Base-by-base conservation (phyloP, 2,113 vertebrate species). In the Chloebia gouldiae region DNA sequence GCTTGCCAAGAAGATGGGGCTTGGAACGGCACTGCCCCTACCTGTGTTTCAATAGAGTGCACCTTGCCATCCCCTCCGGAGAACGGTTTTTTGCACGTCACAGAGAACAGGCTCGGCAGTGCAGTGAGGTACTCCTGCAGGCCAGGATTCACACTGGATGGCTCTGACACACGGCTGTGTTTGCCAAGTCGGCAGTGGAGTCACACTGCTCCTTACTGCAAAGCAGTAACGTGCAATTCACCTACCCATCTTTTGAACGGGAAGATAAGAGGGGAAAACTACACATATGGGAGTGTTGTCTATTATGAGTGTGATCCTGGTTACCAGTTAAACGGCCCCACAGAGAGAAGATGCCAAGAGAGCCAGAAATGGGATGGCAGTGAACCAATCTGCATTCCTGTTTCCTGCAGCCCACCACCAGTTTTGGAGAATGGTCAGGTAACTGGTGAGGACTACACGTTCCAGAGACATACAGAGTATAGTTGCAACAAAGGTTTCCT, bases 1-100 rank as follows among this genome's bases (percentile, higher is more conserved):
- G 79, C 97, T 85, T 99, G 99, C 95, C 98, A 98, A 93, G 99
- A 99, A 94, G 98, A 99, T 33, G 99, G 99, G 2, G 96, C 97
- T 23, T 99, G 99, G 99, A 99, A 99, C 1, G 99, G 99, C n/a
- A 99, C 98, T 12, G 99, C 99, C 4, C 99, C 99, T 0, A 72
- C 95, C 10, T 99, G 99, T 49, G 61, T 98, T 66, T 99, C 98
- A 0, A 97, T 99, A 37, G 98, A 99, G 87, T 99, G 99, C 70
- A 95, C 98, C 63, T 94, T 98, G 8, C 98, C 99, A 0, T 72
- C 95, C 10, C 91, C 89, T 39, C 99, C 98, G 5, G 97, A 98
- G 87, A 98, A 99, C 1, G 99, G 99, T 15, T 96, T 98, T 88
- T 76, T 99, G 42, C 98, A 98, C 33, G 97, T 99, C 70, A 98